A percentile compares a stretch with the other conserved stretches of the same genome.
Conservation (phyloP, 2,797 vertebrate genomes). For the Strix occidentalis region DNA sequence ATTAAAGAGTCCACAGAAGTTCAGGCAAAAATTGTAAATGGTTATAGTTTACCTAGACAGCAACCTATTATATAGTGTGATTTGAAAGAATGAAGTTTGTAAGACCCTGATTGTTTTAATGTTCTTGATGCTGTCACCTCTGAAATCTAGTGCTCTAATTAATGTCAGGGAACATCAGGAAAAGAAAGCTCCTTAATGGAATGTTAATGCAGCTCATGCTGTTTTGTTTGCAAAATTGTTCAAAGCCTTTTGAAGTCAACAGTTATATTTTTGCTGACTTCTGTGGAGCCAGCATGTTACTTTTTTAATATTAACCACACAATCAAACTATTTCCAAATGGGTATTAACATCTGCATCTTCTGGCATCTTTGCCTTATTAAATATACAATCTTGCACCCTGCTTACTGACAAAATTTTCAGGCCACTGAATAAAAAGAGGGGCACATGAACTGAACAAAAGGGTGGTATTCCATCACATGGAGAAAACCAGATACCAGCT, state of each 20-base stretch:
- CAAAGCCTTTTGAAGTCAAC: neutral
- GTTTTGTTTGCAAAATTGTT: neutral
- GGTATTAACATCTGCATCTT: neutral
- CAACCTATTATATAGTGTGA: neutral
- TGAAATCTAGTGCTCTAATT: neutral
- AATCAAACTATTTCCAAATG: neutral
- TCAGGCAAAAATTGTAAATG: neutral
- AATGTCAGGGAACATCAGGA: neutral
- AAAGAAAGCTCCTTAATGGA: neutral
- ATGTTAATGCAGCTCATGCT: neutral
- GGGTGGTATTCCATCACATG: neutral
- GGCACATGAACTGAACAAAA: neutral
- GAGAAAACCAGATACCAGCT: neutral
- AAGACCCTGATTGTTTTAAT: neutral
- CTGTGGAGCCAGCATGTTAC: neutral
- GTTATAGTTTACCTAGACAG: neutral
- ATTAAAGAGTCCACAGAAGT: neutral
- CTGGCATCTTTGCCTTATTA: neutral
- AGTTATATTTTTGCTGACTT: neutral
- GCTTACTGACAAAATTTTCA: neutral
- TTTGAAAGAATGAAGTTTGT: neutral
- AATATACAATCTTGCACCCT: neutral
- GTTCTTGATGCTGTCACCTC: neutral
- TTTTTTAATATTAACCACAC: neutral
- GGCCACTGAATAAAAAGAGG: neutral